These are phyloP conservation scores for Germaria angustata DNA, from an alignment of 2,888 invertebrate species.

Conservation along the genomic window DNA sequence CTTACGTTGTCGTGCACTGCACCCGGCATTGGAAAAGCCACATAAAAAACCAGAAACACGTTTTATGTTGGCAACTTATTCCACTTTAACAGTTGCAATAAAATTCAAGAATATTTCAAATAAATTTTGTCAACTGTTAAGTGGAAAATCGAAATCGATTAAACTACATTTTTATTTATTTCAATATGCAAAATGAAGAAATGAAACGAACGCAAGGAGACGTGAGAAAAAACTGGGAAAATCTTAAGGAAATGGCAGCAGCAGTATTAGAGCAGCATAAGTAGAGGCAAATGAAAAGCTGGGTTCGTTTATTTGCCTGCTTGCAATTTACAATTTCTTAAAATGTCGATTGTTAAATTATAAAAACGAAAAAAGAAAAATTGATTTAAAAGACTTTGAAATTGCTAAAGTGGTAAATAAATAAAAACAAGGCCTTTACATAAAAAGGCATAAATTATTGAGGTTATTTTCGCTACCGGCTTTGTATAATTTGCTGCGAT, in stretches of 20 bases:
- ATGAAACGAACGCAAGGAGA: background rate
- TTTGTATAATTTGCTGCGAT: too few relatives aligned
- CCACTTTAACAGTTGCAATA: conserved; percentile 76
- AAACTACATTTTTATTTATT: conserved; percentile 73
- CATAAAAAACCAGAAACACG: conserved; percentile 60
- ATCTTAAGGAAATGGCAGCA: conserved; percentile 20
- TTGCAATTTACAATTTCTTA: conserved; percentile 47
- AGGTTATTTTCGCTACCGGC: too few relatives aligned
- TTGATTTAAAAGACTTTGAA: background rate
- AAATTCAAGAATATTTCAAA: conserved; percentile 78
- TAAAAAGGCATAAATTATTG: too few relatives aligned
- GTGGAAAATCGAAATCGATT: conserved; percentile 75
- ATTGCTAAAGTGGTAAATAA: background rate
- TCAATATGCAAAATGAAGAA: conserved; percentile 60
- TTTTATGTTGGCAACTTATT: conserved; percentile 69
- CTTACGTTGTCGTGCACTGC: conserved; percentile 12
- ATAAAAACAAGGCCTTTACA: too few relatives aligned
- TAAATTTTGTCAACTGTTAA: conserved; percentile 75
- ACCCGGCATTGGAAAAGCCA: conserved; percentile 1
- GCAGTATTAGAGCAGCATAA: background rate
- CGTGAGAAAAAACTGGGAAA: background rate
- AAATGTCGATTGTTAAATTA: conserved; percentile 47
- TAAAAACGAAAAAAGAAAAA: background rate
- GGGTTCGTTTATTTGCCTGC: conserved; percentile 44
- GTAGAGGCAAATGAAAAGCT: conserved; percentile 23